These are phyloP conservation scores for Melanostigma gelatinosum DNA, from an alignment of 2,113 vertebrate genomes.

Conservation along the genomic window DNA sequence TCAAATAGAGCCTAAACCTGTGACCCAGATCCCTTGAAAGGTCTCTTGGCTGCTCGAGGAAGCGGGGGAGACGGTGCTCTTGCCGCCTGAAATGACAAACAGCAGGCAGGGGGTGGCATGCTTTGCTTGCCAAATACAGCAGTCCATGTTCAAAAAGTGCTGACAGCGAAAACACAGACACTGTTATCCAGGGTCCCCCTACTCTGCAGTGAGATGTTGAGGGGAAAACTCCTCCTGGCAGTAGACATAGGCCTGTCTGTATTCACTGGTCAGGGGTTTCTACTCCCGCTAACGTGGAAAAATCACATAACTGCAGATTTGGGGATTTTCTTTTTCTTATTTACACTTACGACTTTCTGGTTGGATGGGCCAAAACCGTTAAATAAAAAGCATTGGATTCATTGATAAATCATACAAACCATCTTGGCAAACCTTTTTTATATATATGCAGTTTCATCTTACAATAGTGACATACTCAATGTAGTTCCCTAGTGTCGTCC, in stretches of 20 bases:
- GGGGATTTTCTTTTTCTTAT: slow-evolving; percentile 14
- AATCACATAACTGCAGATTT: slow-evolving; percentile 33
- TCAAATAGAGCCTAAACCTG: slow-evolving; percentile 39
- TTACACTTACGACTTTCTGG: neutral
- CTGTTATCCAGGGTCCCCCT: slow-evolving; percentile 54
- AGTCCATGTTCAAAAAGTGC: slow-evolving; percentile 65
- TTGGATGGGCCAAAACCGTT: neutral
- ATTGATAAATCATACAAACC: slow-evolving; percentile 1
- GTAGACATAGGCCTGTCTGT: slow-evolving; percentile 58
- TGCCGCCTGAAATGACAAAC: slow-evolving; percentile 77
- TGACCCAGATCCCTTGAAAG: slow-evolving; percentile 72
- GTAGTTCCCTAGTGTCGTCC: neutral
- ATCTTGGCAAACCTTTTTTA: slow-evolving; percentile 20
- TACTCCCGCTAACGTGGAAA: slow-evolving; percentile 28
- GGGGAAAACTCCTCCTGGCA: slow-evolving; percentile 29
- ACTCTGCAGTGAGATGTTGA: slow-evolving; percentile 33
- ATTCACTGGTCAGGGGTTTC: slow-evolving; percentile 1
- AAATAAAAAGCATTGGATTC: neutral
- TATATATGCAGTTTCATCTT: slow-evolving; percentile 23
- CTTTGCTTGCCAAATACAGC: slow-evolving; percentile 76
- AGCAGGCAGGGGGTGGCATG: slow-evolving; percentile 76
- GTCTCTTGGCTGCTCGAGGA: slow-evolving; percentile 43
- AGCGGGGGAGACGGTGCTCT: slow-evolving; percentile 57
- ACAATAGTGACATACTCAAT: slow-evolving; percentile 22
- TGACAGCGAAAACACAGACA: slow-evolving; percentile 74